Conservation (phyloP, 1,140 invertebrate genomes). For the Drosophila equinoxialis region DNA sequence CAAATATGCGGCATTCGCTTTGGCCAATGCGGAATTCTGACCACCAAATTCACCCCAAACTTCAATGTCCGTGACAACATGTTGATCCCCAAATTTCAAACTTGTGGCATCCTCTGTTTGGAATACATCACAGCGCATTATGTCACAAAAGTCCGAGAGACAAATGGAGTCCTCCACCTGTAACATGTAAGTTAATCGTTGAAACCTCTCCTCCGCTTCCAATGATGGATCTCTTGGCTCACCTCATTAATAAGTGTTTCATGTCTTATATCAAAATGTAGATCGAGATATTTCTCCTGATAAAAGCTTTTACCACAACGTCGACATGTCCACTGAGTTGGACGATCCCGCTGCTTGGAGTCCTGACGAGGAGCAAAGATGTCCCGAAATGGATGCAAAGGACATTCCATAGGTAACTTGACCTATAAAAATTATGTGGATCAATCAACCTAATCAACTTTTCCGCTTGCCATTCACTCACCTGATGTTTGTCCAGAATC, state of each 20-base stretch:
- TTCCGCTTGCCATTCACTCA: conserved; percentile 64
- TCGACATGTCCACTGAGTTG: conserved; percentile 95
- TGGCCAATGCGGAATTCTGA: conserved; percentile 87
- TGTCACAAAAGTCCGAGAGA: conserved; percentile 96
- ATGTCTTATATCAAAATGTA: conserved; percentile 95
- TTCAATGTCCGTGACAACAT: conserved; percentile 89
- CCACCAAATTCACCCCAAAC: conserved; percentile 87
- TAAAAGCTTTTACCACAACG: conserved; percentile 96
- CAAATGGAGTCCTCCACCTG: conserved; percentile 95
- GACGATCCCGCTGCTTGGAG: conserved; percentile 91
- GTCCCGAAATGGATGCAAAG: conserved; percentile 93
- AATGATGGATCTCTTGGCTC: conserved; percentile 40
- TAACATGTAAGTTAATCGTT: not conserved
- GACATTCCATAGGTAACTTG: conserved; percentile 92
- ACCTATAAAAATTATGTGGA: conserved; percentile 68
- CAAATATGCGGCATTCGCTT: conserved; percentile 84
- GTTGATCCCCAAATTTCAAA: conserved; percentile 84
- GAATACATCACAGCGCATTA: conserved; percentile 96
- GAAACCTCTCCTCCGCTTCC: not conserved
- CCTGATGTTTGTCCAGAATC: conserved; percentile 92
- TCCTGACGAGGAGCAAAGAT: conserved; percentile 93
- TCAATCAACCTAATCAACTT: not conserved
- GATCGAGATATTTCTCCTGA: conserved; percentile 93
- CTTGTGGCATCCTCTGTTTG: conserved; percentile 87
- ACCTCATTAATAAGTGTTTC: conserved; percentile 93